A percentile compares a stretch with the other conserved stretches of the same genome.
Evolutionary conservation across 2,113 vertebrate species (phyloP).

Genomic region (Tringa solitaria): DNA sequence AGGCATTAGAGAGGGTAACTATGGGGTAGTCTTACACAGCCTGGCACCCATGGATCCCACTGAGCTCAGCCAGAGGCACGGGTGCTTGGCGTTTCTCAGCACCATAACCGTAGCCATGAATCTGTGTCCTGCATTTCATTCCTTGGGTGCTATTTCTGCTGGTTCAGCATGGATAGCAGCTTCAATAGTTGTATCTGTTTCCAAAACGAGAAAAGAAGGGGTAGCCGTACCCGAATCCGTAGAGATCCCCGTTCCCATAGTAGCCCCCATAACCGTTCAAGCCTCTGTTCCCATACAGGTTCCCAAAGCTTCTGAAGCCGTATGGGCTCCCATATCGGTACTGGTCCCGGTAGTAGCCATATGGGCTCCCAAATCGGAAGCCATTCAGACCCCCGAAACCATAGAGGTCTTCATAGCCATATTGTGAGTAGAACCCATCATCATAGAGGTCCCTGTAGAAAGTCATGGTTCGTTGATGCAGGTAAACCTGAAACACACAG

Average conservation of each 20-base stretch:
- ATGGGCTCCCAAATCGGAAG: background rate
- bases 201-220: background rate
- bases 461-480: background rate
- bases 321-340: background rate
- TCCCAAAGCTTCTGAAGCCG: background rate
- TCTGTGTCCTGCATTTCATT: background rate
- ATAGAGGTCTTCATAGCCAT: background rate
- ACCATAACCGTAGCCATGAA: rapidly evolving
- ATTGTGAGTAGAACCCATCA: rapidly evolving
- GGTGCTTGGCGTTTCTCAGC: rapidly evolving
- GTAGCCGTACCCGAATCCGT: background rate
- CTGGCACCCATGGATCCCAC: background rate
- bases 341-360: background rate
- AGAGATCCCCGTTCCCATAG: background rate
- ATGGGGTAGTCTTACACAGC: background rate
- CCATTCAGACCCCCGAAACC: background rate
- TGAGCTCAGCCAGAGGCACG: background rate
- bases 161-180: background rate
- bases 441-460: background rate
- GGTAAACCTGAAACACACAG: background rate
- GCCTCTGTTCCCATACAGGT: background rate
- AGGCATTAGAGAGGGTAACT: background rate
- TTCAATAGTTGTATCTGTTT: background rate
- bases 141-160: background rate
- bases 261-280: background rate